Base-by-base conservation (phyloP, 2,888 invertebrate genomes). In the Aphidius colemani region DNA sequence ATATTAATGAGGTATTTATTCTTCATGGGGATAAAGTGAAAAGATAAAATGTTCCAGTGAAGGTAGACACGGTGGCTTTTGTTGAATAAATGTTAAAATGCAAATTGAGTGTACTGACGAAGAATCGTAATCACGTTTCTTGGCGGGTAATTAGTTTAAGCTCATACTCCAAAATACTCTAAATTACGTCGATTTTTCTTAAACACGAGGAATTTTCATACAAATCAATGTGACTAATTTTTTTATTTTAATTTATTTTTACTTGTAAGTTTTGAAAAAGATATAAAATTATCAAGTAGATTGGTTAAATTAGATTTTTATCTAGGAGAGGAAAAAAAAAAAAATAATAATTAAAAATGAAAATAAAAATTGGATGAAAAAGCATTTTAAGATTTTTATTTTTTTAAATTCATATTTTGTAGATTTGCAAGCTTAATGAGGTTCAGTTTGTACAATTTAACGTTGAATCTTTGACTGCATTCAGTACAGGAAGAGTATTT, bases 121-220 rank as follows among this genome's bases (percentile, higher is more conserved):
- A 80, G 76, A 76, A 75, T 73, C 70, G 78, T 78, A 80, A 80
- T 80, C 79, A 77, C 76, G 78, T 76, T 75, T 66, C 77, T 69
- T 72, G 75, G 74, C 74, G 73, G 74, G 79, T 78, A 80, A 80
- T 81, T 81, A 80, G 80, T 81, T 75, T 78, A 63, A 53, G 71
- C 67, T 30, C 30, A 30, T 30, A 30, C 72, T 72, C 74, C 73
- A 69, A 70, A 71, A 69, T 70, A 69, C 66, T 67, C 74, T 75
- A 76, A 76, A 79, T 78, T 75, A 74, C 75, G 72, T 74, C 77
- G 74, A 79, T 79, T 79, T 79, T 78, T 78, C 78, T 75, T 73
- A 61, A 69, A 69, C 68, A 70, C 67, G 61, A 70, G 68, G 68
- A 72, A 74, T 78, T 75, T 74, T 75, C 69, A 68, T 67, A 62